Evolutionary conservation across 2,113 vertebrate genomes (phyloP).

Genomic region (Lonchura striata): DNA sequence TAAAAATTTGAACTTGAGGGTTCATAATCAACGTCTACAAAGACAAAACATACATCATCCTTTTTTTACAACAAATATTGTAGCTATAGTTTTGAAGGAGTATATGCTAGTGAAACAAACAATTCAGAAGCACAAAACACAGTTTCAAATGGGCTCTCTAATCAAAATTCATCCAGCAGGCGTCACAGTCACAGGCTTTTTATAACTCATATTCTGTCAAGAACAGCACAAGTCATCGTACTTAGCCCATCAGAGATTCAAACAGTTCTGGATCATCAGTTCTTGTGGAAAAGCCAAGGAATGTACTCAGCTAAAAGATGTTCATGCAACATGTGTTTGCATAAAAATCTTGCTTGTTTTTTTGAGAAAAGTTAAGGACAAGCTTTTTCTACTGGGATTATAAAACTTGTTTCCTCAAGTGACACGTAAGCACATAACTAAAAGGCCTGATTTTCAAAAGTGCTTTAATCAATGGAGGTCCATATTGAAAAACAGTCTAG

Average conservation of each 20-base stretch:
- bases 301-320: background rate
- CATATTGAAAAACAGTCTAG: background rate
- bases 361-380: background rate
- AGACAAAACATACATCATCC: background rate
- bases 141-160: background rate
- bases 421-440: background rate
- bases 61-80: background rate
- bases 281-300: background rate
- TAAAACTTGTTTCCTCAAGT: background rate
- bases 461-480: background rate
- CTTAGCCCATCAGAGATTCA: background rate
- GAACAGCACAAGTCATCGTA: background rate
- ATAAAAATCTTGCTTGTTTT: background rate
- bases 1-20: background rate
- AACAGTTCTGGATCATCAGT: background rate
- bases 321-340: background rate
- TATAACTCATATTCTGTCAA: background rate
- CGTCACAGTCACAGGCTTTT: background rate
- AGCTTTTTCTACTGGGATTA: background rate
- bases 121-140: background rate
- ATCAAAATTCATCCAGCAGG: background rate
- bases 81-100: background rate
- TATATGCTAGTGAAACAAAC: background rate
- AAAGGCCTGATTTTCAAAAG: background rate
- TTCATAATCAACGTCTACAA: background rate